Evolutionary conservation across 2,888 invertebrate genomes (phyloP), one percentile per base, ranked within the genome.

Genomic region (Drosophila emarginata): DNA sequence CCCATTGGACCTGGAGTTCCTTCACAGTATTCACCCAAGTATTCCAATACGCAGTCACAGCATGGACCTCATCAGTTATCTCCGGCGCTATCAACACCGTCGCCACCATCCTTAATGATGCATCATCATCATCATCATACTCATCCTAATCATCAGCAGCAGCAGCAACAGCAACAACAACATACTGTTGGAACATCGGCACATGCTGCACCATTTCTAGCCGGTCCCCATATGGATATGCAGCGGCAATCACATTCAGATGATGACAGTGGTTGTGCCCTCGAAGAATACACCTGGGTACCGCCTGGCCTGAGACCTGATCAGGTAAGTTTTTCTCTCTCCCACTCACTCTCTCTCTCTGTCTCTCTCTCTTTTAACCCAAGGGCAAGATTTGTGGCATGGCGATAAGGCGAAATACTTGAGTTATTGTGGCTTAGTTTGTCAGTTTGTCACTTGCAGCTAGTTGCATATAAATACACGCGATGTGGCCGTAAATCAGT

Each of bases 221-320:
- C 90, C 66, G 90, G 89, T 26, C 91, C 90, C 9, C 92, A 93
- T 62, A 91, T 93, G 76, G 96, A 96, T 89, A 96, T 96, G 65
- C 96, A 97, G 89, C 92, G 97, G 72, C 96, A 97, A 89, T 97
- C 97, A 61, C 97, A 98, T 91, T 97, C 97, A 72, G 99, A 99
- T 92, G 99, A 99, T 91, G 99, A 99, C 92, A 98, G 97, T 66
- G 99, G 99, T n/a, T 99, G 99, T 91, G 98, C 98, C 21, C 93
- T 99, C 75, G 99, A 99, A 91, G 99, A 99, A 92, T 99, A 99
- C 92, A 98, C 98, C 3, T 99, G 99, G 99, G 97, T 99, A 70
- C 99, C 99, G 60, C 97, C 97, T 3, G 98, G 98, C 74, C 93
- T 99, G 18, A 94, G 98, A 91, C 98, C 99, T 2, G 98, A 99